Percentiles rank a stretch among this genome's conserved stretches.
phyloP scores from a whole-genome alignment of 2,888 invertebrate genomes.

The Rhingia campestris region DNA sequence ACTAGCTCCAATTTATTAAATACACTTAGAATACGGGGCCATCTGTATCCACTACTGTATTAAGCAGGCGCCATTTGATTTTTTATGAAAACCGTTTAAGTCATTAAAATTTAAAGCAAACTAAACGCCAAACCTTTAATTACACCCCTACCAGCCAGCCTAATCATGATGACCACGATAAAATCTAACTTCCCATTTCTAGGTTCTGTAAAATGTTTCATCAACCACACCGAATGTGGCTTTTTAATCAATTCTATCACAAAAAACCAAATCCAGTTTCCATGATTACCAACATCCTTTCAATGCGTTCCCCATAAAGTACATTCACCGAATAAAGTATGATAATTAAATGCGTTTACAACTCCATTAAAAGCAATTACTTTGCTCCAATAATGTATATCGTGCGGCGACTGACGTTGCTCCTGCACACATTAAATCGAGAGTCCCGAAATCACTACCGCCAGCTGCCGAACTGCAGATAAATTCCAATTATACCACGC shows the following conservation, averaged over 20 bases:
- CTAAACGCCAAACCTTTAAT: too few relatives aligned
- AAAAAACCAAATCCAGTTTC: constrained; percentile 2
- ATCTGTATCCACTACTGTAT: too few relatives aligned
- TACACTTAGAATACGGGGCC: too few relatives aligned
- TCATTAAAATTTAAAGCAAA: too few relatives aligned
- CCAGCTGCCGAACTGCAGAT: constrained; percentile 48
- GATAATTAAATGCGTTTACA: constrained; percentile 71
- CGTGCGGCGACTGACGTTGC: constrained; percentile 13
- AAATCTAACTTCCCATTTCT: too few relatives aligned
- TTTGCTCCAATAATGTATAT: constrained; percentile 52
- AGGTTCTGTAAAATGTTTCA: not conserved
- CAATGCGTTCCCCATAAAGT: constrained; percentile 56
- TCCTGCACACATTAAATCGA: constrained; percentile 52
- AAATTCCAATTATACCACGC: constrained; percentile 59
- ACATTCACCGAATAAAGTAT: constrained; percentile 55
- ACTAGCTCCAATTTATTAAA: too few relatives aligned
- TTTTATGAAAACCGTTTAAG: too few relatives aligned
- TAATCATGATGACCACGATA: too few relatives aligned
- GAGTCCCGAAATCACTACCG: constrained; percentile 47
- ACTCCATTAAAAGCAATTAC: constrained; percentile 72
- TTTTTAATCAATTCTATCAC: constrained; percentile 18
- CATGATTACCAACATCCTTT: constrained; percentile 45
- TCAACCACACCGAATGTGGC: not conserved
- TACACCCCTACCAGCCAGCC: too few relatives aligned
- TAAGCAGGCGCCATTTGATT: too few relatives aligned